Percentiles rank a stretch among this genome's conserved stretches.
These are phyloP conservation scores for Ptilodon capucinus DNA, from an alignment of 2,888 invertebrate genomes.

Conservation along the genomic window DNA sequence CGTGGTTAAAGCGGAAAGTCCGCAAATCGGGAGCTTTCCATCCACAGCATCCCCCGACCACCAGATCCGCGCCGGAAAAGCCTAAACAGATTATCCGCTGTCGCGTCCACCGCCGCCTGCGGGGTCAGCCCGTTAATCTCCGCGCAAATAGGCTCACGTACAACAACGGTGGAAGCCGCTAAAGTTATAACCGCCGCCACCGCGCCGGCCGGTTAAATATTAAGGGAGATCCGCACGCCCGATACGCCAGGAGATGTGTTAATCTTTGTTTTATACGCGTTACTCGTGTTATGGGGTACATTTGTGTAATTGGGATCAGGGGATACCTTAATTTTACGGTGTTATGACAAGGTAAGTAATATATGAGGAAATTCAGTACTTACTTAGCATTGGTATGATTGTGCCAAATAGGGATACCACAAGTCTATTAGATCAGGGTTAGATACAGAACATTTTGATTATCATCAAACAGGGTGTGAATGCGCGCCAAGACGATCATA, in stretches of 20 bases:
- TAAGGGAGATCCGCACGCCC: constrained; percentile 37
- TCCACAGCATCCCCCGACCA: constrained; percentile 9
- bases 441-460: no score
- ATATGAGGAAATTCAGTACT: no score
- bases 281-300: constrained; percentile 10
- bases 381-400: neutral
- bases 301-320: constrained; percentile 26
- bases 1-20: neutral
- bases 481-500: neutral
- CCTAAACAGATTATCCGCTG: constrained; percentile 57
- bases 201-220: constrained; percentile 40
- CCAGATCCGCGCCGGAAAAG: constrained; percentile 26
- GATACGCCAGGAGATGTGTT: constrained; percentile 41
- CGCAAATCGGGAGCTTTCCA: neutral
- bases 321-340: constrained; percentile 14
- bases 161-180: constrained; percentile 36
- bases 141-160: constrained; percentile 69
- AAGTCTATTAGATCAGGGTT: no score
- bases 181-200: constrained; percentile 48
- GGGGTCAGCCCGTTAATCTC: constrained; percentile 62
- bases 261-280: constrained; percentile 40
- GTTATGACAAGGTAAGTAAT: neutral
- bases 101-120: constrained; percentile 34
- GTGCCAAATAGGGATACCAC: no score
- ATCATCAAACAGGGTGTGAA: no score